Evolutionary conservation across 2,113 vertebrate genomes (phyloP).

Genomic region (Progne subis): DNA sequence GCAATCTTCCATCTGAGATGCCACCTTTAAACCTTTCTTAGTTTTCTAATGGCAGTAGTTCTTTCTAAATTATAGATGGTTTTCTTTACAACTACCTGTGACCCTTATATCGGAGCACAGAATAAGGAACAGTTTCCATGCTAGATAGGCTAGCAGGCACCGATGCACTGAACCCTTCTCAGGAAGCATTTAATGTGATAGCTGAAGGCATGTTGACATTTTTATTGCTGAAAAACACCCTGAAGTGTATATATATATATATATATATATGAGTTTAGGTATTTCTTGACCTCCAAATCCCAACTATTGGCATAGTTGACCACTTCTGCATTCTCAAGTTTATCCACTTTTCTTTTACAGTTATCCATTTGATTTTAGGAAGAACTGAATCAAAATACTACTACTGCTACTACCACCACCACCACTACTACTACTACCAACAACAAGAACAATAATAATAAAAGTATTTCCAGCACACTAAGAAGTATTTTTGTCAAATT

Average conservation of each 20-base stretch:
- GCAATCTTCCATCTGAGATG: neutral
- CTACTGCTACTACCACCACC: neutral
- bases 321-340: neutral
- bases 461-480: neutral
- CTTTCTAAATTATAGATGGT: neutral
- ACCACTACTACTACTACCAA: neutral
- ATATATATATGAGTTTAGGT: neutral
- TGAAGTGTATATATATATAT: neutral
- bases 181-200: neutral
- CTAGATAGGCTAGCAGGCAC: neutral
- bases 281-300: neutral
- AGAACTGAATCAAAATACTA: neutral
- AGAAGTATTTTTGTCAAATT: neutral
- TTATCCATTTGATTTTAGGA: neutral
- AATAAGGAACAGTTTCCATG: neutral
- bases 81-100: neutral
- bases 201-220: neutral
- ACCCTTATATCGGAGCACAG: neutral
- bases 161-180: neutral
- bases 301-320: neutral
- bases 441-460: neutral
- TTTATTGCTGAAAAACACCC: neutral
- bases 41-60: neutral
- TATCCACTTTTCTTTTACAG: neutral
- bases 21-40: neutral